phyloP scores from a whole-genome alignment of 2,888 invertebrate genomes.

The Chrysina gloriosa region DNA sequence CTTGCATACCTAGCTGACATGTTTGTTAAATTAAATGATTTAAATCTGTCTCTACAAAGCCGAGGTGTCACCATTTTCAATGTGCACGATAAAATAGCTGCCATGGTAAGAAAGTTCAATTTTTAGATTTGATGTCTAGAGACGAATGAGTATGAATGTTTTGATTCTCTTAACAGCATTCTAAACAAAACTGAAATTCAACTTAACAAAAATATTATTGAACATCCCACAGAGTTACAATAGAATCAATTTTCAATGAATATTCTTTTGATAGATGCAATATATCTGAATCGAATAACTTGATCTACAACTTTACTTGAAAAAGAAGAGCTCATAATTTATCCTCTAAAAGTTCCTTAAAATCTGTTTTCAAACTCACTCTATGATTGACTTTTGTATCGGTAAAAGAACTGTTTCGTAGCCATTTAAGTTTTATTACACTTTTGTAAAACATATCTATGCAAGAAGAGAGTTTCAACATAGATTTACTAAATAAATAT shows the following conservation, averaged over 20 bases:
- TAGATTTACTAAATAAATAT: no score
- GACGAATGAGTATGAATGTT: background rate
- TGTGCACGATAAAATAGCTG: background rate
- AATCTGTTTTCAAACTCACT: background rate
- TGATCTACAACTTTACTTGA: no score
- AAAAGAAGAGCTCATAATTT: no score
- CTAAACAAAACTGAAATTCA: background rate
- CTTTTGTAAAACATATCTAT: conserved; percentile 7
- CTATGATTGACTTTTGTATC: background rate
- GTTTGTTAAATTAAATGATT: background rate
- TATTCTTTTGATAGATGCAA: background rate
- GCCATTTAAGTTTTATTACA: no score
- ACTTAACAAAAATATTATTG: background rate
- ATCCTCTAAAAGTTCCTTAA: background rate
- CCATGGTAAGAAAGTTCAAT: background rate
- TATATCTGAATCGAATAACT: background rate
- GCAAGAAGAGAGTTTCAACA: conserved; percentile 36
- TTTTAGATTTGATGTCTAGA: background rate
- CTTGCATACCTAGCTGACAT: background rate
- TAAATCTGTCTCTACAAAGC: background rate
- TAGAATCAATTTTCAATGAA: background rate
- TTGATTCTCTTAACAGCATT: no score
- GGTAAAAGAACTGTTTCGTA: background rate
- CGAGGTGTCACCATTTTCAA: background rate
- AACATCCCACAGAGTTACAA: background rate